Evolutionary conservation across 2,888 invertebrate genomes (phyloP).

Genomic region (Argyresthia goedartella): DNA sequence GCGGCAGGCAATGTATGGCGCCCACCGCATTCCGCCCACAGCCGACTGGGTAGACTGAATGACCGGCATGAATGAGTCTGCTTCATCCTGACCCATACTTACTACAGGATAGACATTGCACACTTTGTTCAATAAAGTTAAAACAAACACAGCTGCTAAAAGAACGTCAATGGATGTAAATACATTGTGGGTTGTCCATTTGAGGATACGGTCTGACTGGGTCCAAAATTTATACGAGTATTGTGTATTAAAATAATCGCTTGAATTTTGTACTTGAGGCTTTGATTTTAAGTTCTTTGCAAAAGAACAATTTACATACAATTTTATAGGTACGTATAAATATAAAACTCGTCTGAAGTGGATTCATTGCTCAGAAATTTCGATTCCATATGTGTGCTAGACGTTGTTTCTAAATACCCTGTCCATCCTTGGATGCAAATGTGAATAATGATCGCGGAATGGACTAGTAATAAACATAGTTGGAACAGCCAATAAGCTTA

Average conservation of each 20-base stretch:
- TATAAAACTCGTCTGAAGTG: background rate
- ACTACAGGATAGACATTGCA: too few species aligned
- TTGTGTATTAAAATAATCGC: too few species aligned
- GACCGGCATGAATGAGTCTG: constrained; percentile 30
- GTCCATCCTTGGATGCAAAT: background rate
- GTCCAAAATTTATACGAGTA: too few species aligned
- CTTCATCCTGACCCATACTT: constrained; percentile 15
- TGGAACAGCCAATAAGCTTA: constrained; percentile 17
- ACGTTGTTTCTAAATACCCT: background rate
- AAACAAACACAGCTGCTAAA: background rate
- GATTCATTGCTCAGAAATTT: constrained; percentile 2
- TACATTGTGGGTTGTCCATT: too few species aligned
- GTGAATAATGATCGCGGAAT: background rate
- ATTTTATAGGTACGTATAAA: too few species aligned
- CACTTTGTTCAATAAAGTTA: too few species aligned
- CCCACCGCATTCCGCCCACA: constrained; percentile 6
- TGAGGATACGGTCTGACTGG: background rate
- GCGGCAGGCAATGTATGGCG: background rate
- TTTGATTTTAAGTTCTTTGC: too few species aligned
- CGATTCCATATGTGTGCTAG: background rate
- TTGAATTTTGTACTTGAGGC: too few species aligned
- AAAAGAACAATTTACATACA: background rate
- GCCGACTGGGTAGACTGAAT: constrained; percentile 30
- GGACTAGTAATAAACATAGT: background rate
- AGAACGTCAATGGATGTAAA: background rate